These are phyloP conservation scores for Lophura nycthemera DNA, from an alignment of 2,113 vertebrate genomes.

Conservation along the genomic window DNA sequence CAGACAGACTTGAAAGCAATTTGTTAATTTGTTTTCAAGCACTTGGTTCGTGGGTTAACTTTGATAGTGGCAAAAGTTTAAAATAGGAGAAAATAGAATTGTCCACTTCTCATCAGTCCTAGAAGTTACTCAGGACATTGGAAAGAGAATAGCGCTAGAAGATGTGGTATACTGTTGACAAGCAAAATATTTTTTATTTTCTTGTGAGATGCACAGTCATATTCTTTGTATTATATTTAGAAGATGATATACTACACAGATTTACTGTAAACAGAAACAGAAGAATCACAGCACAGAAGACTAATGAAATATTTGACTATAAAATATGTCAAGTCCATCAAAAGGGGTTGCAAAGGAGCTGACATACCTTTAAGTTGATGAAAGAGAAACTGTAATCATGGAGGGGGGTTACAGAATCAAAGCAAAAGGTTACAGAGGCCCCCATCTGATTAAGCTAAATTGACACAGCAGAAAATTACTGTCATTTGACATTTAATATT, in stretches of 20 bases:
- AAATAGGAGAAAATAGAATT: not conserved
- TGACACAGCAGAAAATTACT: not conserved
- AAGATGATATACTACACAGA: not conserved
- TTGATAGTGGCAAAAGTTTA: not conserved
- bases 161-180: not conserved
- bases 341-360: not conserved
- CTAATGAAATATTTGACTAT: not conserved
- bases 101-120: not conserved
- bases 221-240: not conserved
- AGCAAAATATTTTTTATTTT: not conserved
- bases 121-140: not conserved
- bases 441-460: not conserved
- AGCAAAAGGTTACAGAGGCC: not conserved
- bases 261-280: not conserved
- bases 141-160: not conserved
- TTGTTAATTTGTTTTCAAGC: not conserved
- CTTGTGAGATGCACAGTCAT: not conserved
- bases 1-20: not conserved
- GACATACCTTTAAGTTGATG: not conserved
- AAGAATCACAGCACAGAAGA: not conserved
- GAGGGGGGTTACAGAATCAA: not conserved
- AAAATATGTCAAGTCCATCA: not conserved
- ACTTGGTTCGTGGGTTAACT: not conserved
- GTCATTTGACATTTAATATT: not conserved
- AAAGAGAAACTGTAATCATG: not conserved